phyloP scores from a whole-genome alignment of 2,797 vertebrate genomes.

The Poecilia gillii region DNA sequence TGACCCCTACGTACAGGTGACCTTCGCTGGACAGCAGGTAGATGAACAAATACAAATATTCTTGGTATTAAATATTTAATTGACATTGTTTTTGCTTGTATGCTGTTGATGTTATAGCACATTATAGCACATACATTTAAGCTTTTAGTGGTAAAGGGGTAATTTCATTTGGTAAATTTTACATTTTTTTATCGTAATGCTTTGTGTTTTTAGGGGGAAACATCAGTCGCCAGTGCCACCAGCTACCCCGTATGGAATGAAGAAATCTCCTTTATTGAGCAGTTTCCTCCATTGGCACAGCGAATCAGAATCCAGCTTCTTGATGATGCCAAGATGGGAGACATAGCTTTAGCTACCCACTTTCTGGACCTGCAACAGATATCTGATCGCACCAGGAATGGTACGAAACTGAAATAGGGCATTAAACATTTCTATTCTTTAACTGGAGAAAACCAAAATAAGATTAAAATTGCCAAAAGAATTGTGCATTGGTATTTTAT shows the following conservation, averaged over 20 bases:
- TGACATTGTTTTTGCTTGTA: neutral
- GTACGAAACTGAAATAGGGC: conserved; percentile 62
- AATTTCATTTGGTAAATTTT: neutral
- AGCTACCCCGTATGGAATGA: conserved; percentile 90
- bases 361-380: conserved; percentile 91
- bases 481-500: neutral
- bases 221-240: conserved; percentile 83
- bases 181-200: neutral
- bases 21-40: conserved; percentile 93
- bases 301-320: conserved; percentile 89
- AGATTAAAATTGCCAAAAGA: neutral
- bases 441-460: neutral
- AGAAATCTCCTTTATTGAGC: conserved; percentile 93
- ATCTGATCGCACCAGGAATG: conserved; percentile 88
- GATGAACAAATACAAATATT: neutral
- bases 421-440: neutral
- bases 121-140: neutral
- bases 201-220: conserved; percentile 85
- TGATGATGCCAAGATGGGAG: conserved; percentile 87
- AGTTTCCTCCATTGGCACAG: conserved; percentile 91
- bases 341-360: conserved; percentile 90
- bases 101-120: neutral
- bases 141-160: neutral
- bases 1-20: conserved; percentile 89
- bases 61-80: too few species aligned